Evolutionary conservation across 2,113 vertebrate genomes (phyloP).

Genomic region (Suricata suricatta): DNA sequence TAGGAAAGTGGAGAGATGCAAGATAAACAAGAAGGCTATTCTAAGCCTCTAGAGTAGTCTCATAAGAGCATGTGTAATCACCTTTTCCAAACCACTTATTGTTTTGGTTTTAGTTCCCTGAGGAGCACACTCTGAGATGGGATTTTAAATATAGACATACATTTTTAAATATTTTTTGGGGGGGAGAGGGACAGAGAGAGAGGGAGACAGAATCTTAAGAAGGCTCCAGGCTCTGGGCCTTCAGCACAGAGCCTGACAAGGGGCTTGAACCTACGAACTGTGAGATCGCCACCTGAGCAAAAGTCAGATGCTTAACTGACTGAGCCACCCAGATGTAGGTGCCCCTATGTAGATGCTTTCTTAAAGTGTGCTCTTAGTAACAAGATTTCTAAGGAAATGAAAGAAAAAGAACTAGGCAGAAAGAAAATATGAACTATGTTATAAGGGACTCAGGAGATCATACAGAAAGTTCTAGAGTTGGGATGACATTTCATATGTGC

Average conservation of each 20-base stretch:
- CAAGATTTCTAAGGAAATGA: neutral
- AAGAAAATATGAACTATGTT: neutral
- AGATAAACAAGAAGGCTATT: neutral
- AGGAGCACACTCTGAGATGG: neutral
- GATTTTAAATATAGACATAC: neutral
- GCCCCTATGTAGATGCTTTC: neutral
- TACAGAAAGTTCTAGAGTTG: neutral
- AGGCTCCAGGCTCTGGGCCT: too few species aligned
- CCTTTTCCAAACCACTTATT: neutral
- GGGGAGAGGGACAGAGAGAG: too few species aligned
- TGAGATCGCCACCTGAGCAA: too few species aligned
- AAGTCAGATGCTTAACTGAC: too few species aligned
- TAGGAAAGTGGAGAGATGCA: neutral
- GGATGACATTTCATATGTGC: neutral
- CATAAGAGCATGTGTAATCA: neutral
- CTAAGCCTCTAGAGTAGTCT: neutral
- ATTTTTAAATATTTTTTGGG: too few species aligned
- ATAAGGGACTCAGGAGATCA: neutral
- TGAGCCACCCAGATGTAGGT: too few species aligned
- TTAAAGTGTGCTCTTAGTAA: neutral
- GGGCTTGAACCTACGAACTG: too few species aligned
- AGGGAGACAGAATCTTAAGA: too few species aligned
- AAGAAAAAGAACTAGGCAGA: neutral
- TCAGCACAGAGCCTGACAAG: too few species aligned
- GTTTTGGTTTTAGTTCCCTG: neutral